phyloP scores from a whole-genome alignment of 2,113 vertebrate species.

The Sinocyclocheilus rhinocerous region DNA sequence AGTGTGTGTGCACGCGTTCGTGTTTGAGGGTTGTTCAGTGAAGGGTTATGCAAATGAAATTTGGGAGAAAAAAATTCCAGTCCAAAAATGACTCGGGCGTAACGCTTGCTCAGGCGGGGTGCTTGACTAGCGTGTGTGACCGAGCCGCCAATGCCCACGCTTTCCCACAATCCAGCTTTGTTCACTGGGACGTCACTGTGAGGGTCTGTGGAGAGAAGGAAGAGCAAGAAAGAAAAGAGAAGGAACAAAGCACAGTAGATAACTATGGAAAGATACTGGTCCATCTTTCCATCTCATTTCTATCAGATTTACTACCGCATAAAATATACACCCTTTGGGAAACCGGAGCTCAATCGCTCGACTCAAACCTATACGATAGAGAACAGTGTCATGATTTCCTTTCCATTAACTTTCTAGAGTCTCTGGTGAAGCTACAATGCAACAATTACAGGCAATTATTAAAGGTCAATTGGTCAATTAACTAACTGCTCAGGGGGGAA shows the following conservation, averaged over 20 bases:
- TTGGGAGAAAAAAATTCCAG: constrained; percentile 52
- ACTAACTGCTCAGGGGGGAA: background rate
- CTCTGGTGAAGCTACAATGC: constrained; percentile 11
- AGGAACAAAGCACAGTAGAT: constrained; percentile 40
- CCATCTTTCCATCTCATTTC: constrained; percentile 54
- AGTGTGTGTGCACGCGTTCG: background rate
- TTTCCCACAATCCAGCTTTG: constrained; percentile 74
- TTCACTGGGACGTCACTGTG: constrained; percentile 62
- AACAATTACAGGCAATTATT: constrained; percentile 27
- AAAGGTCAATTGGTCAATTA: constrained; percentile 5
- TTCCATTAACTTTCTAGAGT: constrained; percentile 12
- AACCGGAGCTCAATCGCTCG: background rate
- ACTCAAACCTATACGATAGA: background rate
- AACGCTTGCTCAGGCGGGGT: constrained; percentile 57
- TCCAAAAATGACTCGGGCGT: constrained; percentile 67
- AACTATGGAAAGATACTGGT: constrained; percentile 44
- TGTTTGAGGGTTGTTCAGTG: constrained; percentile 40
- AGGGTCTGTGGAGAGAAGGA: constrained; percentile 44
- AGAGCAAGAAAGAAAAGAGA: constrained; percentile 35
- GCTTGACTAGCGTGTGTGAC: constrained; percentile 70
- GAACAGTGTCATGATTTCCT: background rate
- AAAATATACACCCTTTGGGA: constrained; percentile 21
- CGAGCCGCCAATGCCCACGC: constrained; percentile 66
- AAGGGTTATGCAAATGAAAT: constrained; percentile 51
- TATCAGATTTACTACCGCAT: constrained; percentile 51